phyloP scores from a whole-genome alignment of 2,888 invertebrate species.

The Protodeltote pygarga region DNA sequence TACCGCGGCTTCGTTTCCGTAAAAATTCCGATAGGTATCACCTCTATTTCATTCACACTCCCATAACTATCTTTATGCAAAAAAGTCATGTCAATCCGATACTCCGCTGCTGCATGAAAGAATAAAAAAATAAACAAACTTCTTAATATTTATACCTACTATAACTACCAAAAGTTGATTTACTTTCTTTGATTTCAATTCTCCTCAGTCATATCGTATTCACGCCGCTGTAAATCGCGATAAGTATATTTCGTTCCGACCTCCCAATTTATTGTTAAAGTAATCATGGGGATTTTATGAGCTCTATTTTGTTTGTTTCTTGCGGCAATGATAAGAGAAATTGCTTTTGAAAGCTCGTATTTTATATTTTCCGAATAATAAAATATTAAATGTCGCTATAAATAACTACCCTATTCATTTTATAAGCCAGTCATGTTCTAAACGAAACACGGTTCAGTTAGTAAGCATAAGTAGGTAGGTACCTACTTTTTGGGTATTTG shows the following conservation, averaged over 20 bases:
- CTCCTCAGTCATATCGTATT: constrained; percentile 11
- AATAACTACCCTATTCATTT: not conserved
- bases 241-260: constrained; percentile 25
- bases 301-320: constrained; percentile 17
- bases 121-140: too few species aligned
- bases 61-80: too few species aligned
- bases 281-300: constrained; percentile 24
- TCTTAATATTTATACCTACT: too few species aligned
- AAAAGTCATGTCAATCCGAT: too few species aligned
- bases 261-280: constrained; percentile 25
- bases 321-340: constrained; percentile 23
- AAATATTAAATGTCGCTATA: constrained; percentile 18
- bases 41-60: too few species aligned
- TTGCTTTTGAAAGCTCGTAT: not conserved
- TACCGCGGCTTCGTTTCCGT: too few species aligned
- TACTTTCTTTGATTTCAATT: constrained; percentile 9
- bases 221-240: constrained; percentile 34
- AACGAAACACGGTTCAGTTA: too few species aligned
- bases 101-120: too few species aligned
- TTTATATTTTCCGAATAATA: constrained; percentile 12
- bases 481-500: constrained; percentile 6
- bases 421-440: not conserved
- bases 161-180: not conserved
- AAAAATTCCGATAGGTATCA: too few species aligned
- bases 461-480: too few species aligned